Conservation (phyloP, 2,888 invertebrate genomes). For the Philereme transversata region DNA sequence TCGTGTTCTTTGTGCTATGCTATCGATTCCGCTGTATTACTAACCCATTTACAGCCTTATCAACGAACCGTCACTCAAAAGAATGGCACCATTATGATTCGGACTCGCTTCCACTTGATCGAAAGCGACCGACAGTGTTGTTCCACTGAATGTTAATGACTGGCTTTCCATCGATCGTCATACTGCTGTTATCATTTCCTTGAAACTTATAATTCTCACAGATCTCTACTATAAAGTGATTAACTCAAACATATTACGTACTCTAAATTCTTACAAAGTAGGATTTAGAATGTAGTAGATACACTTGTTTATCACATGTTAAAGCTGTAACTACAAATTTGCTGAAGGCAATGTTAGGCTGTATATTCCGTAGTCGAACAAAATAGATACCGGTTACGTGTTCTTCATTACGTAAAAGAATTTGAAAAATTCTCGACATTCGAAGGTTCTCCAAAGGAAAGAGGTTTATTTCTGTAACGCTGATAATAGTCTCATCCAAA, state of each 20-base stretch:
- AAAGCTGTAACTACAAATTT: background rate
- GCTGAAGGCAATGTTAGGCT: background rate
- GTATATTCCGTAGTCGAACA: background rate
- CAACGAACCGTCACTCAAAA: constrained; percentile 26
- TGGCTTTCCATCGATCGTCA: constrained; percentile 26
- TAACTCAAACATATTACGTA: constrained; percentile 3
- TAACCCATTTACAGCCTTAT: constrained; percentile 29
- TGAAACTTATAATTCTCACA: constrained; percentile 6
- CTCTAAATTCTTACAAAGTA: background rate
- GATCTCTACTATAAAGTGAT: constrained; percentile 4
- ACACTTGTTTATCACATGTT: background rate
- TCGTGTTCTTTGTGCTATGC: constrained; percentile 22
- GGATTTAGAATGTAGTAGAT: background rate
- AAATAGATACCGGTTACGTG: constrained; percentile 1
- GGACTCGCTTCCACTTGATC: constrained; percentile 21
- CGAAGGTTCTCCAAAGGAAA: background rate
- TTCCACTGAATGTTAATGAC: constrained; percentile 38
- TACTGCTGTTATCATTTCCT: constrained; percentile 22
- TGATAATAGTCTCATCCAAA: background rate
- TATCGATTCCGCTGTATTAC: constrained; percentile 36
- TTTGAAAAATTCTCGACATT: background rate
- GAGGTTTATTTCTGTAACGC: background rate
- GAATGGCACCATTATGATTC: constrained; percentile 19
- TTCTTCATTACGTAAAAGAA: constrained; percentile 22
- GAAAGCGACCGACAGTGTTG: constrained; percentile 26